Evolutionary conservation across 2,888 invertebrate genomes (phyloP), one percentile per base, ranked within the genome.

Genomic region (Cerceris rybyensis): DNA sequence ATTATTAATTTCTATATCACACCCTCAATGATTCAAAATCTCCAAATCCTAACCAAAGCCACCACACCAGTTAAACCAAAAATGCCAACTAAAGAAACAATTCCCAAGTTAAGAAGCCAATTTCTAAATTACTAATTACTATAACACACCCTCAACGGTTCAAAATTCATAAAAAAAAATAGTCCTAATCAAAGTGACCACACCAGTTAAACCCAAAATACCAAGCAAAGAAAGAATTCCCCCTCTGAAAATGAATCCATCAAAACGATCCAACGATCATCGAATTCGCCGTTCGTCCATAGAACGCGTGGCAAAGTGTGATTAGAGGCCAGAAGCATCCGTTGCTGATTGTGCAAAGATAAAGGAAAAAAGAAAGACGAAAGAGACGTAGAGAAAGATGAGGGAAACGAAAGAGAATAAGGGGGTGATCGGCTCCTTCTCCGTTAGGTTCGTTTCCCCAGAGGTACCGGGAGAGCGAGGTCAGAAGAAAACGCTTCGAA

Each of bases 311-410:
- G 46, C 80, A 83, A 80, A 81, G 86, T 82, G 76, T 75, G 85
- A 89, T 88, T 86, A 89, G 83, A 86, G 84, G 78, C 28, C 79
- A 76, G 83, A 78, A 85, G 75, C 83, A 86, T 88, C 87, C 85
- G 85, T 67, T 89, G 90, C 87, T 90, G 90, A 91, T 91, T 91
- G 89, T 78, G 88, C 87, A 87, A 86, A 88, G 90, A 90, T 90
- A 90, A 91, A 88, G 88, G 87, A 82, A 75, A 83, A 82, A 43
- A 52, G 46, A 52, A 60, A 50, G 66, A 14, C 49, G 9, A 6
- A 11, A 11, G 50, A n/a, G 50, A 17, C 2, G 49, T 1, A 17
- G 14, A n/a, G 28, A 1, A 46, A 16, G 5, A 28, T 13, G 52
- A 41, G 55, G 60, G 16, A 65, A 46, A 50, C 60, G 60, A 11